Conservation (phyloP, 2,113 vertebrate genomes). For the Arenaria interpres region DNA sequence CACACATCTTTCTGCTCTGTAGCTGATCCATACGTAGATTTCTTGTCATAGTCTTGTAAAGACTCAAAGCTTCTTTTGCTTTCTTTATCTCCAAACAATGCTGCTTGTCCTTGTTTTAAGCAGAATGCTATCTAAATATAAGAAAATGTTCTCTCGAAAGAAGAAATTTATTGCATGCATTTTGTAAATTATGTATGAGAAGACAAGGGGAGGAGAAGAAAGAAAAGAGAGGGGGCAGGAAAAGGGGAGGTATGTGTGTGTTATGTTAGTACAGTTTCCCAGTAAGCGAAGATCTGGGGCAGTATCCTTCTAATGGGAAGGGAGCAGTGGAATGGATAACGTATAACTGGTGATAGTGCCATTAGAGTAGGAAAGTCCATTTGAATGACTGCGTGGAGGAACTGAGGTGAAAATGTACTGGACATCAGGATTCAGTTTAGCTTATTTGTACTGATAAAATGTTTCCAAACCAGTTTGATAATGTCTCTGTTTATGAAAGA, state of each 20-base stretch:
- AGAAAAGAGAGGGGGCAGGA: neutral
- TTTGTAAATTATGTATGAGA: neutral
- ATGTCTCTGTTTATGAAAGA: conserved; percentile 25
- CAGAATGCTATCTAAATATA: neutral
- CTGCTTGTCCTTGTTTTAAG: neutral
- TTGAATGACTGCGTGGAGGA: neutral
- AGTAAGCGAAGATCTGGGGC: neutral
- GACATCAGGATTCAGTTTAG: neutral
- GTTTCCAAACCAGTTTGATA: conserved; percentile 30
- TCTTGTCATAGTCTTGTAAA: neutral
- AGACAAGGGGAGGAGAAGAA: neutral
- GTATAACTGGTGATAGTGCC: neutral
- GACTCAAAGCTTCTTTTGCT: neutral
- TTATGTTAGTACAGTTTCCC: neutral
- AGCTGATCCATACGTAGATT: neutral
- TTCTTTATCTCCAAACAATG: neutral
- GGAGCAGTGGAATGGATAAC: neutral
- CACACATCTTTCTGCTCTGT: neutral
- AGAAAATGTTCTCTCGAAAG: neutral
- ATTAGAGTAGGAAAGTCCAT: neutral
- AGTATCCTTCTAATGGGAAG: neutral
- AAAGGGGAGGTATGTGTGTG: too few species aligned
- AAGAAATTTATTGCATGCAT: neutral
- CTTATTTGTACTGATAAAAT: neutral
- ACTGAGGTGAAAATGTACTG: neutral